Evolutionary conservation across 2,113 vertebrate genomes (phyloP).

Genomic region (Ammospiza nelsoni): DNA sequence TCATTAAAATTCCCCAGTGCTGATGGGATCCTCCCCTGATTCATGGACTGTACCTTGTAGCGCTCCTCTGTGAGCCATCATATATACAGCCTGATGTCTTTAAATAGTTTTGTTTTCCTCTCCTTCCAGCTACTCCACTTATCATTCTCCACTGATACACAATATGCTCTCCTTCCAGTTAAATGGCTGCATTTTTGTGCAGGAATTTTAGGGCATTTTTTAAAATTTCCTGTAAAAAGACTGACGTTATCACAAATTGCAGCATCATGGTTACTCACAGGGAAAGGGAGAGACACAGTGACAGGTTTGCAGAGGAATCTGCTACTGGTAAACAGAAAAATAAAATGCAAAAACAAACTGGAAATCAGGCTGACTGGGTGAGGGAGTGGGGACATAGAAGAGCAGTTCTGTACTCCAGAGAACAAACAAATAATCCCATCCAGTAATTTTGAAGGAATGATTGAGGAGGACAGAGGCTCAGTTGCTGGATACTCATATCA

Average conservation of each 20-base stretch:
- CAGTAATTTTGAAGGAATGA: neutral
- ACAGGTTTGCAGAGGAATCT: slow-evolving; percentile 14
- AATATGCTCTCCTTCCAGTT: neutral
- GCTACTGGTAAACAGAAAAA: neutral
- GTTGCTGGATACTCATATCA: neutral
- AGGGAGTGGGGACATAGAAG: neutral
- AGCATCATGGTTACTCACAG: neutral
- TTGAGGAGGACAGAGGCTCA: neutral
- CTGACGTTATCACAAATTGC: neutral
- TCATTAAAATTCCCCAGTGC: slow-evolving; percentile 49
- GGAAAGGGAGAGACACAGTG: neutral
- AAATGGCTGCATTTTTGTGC: neutral
- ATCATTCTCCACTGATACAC: neutral
- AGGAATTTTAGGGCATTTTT: neutral
- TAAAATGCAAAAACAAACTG: neutral
- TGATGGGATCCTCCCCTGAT: neutral
- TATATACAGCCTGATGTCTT: neutral
- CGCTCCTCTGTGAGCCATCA: neutral
- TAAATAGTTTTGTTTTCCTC: neutral
- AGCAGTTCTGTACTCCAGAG: neutral
- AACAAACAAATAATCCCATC: neutral
- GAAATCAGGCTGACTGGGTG: neutral
- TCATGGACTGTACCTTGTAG: slow-evolving; percentile 8
- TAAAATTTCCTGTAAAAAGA: slow-evolving; percentile 6
- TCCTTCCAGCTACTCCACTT: neutral